Evolutionary conservation across 2,888 invertebrate species (phyloP).

Genomic region (Sepioteuthis lessoniana): DNA sequence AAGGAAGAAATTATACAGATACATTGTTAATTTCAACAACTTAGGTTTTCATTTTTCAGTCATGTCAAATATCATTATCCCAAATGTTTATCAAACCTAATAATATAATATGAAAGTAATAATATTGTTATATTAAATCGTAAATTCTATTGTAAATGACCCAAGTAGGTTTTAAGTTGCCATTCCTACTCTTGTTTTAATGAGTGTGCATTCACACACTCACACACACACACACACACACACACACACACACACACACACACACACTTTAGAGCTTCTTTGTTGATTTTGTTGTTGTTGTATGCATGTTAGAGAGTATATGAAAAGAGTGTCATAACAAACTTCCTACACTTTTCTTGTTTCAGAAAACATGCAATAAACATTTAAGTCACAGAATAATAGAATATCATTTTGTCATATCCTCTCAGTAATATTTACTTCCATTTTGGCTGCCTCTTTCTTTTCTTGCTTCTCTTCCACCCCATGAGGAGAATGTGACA

Average conservation of each 20-base stretch:
- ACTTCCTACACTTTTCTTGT: not conserved
- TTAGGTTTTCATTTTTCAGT: no score
- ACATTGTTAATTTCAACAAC: no score
- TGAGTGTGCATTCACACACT: not conserved
- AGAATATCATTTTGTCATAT: conserved; percentile 1
- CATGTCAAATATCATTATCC: no score
- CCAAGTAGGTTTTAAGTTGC: not conserved
- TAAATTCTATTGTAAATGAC: not conserved
- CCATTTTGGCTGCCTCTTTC: not conserved
- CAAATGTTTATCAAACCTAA: no score
- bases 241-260: no score
- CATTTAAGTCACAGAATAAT: not conserved
- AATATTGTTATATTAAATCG: no score
- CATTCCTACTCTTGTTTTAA: not conserved
- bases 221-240: no score
- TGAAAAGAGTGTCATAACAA: not conserved
- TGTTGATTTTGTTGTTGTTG: no score
- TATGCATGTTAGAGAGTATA: no score
- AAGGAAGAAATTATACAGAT: no score
- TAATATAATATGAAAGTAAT: no score
- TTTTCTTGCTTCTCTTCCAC: not conserved
- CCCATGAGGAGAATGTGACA: not conserved
- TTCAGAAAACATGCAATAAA: not conserved
- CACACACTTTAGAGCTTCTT: no score
- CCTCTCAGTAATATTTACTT: not conserved